Percentiles rank a stretch among this genome's conserved stretches.
Evolutionary conservation across 2,797 vertebrate species (phyloP).

Genomic region (Arctocebus calabarensis): DNA sequence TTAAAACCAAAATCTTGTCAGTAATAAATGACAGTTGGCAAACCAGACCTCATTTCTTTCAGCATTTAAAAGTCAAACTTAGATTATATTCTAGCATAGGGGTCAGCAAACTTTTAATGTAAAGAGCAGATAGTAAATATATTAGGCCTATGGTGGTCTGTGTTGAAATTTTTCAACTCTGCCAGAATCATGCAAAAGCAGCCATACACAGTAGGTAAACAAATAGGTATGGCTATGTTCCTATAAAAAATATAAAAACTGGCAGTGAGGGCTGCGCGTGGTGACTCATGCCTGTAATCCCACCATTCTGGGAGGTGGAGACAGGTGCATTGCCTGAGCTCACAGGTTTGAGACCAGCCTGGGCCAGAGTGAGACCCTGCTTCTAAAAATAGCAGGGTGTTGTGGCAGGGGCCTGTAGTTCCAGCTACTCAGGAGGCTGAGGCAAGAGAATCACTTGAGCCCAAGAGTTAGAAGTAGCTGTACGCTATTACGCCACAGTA

Average conservation of each 20-base stretch:
- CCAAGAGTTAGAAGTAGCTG: too few species aligned
- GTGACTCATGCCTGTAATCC: too few species aligned
- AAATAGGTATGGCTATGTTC: not conserved
- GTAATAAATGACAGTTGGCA: slow-evolving; percentile 63
- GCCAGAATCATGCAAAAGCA: not conserved
- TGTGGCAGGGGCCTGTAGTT: too few species aligned
- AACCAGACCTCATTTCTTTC: slow-evolving; percentile 67
- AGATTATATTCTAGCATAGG: not conserved
- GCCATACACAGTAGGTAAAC: not conserved
- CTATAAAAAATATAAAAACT: slow-evolving; percentile 37
- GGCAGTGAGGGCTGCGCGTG: not conserved
- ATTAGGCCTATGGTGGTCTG: not conserved
- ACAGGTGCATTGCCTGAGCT: too few species aligned
- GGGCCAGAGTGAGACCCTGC: too few species aligned
- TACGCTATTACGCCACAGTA: too few species aligned
- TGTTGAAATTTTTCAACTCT: not conserved
- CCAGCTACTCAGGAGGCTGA: too few species aligned
- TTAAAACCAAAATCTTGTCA: slow-evolving; percentile 67
- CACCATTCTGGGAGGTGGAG: too few species aligned
- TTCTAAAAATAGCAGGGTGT: too few species aligned
- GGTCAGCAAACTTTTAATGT: not conserved
- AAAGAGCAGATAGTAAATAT: slow-evolving; percentile 12
- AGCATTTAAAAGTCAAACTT: slow-evolving; percentile 56
- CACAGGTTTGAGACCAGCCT: too few species aligned
- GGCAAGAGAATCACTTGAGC: too few species aligned